Base-by-base conservation (phyloP, 2,797 vertebrate genomes). In the Clarias fuscus region DNA sequence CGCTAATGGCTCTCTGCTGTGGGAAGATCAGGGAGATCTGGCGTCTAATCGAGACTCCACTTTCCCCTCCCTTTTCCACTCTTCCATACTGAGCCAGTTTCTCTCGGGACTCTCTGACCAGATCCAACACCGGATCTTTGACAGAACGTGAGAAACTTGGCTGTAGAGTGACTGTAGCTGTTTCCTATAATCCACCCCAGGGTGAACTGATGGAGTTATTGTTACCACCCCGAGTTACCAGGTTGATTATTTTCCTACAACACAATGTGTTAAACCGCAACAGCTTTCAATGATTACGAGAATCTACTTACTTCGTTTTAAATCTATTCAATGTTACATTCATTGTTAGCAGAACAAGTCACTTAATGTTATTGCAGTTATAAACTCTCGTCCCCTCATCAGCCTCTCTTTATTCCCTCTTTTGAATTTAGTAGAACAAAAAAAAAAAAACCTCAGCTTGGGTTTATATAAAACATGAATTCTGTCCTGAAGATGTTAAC, bases 11-110 rank as follows among this genome's bases (percentile, higher is more conserved):
- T 33, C 64, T 56, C n/a, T 33, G 24, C 84, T 85, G 77, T 58
- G 24, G 8, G 18, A 67, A 80, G 76, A 70, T 24, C 24, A 71
- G 67, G 24, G 76, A 85, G 65, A 79, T 85, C 56, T 79, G 22
- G 30, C 22, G 5, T 85, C 64, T 56, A 48, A 18, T 43, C 53
- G 4, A 48, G 67, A 71, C 76, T 68, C 65, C 27, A 17, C 27
- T 73, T 65, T 67, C 17, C 2, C 67, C 65, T n/a, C 27, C 6
- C 14, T 73, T 65, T 67, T 67, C 15, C 67, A 33, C 27, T 85
- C 70, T 70, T 64, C 75, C 75, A 70, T 58, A 68, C 62, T 48
- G 27, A 78, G 73, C 53, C 43, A 48, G 56, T 24, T n/a, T 79
- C 13, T 48, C 17, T 33, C 22, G 0, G 22, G 43, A 48, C 71